These are phyloP conservation scores for Tiaroga cobitis DNA, from an alignment of 2,797 vertebrate species.

Conservation along the genomic window DNA sequence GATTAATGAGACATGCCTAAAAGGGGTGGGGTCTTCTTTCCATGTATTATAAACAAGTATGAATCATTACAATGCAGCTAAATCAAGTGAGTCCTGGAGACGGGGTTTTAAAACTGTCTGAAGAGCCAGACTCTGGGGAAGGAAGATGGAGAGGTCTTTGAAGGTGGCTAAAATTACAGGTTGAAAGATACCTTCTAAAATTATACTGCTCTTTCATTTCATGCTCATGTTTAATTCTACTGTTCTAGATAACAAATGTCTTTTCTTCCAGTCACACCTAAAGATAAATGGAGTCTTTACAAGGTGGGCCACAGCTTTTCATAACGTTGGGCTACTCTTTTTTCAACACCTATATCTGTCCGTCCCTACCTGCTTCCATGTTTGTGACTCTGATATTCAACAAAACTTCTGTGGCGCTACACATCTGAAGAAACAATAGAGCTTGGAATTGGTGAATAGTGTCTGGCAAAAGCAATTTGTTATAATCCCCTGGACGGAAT, in stretches of 20 bases:
- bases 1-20: constrained; percentile 7
- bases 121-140: constrained; percentile 53
- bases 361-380: not conserved
- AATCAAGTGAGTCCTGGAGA: constrained; percentile 47
- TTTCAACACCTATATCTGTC: constrained; percentile 63
- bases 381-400: constrained; percentile 1
- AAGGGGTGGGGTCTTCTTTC: constrained; percentile 13
- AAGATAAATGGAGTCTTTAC: constrained; percentile 81
- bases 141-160: constrained; percentile 72
- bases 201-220: constrained; percentile 86
- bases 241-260: constrained; percentile 81
- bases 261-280: constrained; percentile 75
- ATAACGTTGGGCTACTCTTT: constrained; percentile 80
- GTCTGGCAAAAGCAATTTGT: not conserved
- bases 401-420: not conserved
- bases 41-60: constrained; percentile 47
- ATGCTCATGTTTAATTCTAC: constrained; percentile 86
- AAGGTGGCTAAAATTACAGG: constrained; percentile 83
- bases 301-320: constrained; percentile 79
- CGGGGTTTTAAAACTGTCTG: constrained; percentile 52
- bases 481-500: not conserved
- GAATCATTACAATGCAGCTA: constrained; percentile 44
- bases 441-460: constrained; percentile 1
- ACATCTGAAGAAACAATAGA: constrained; percentile 23
- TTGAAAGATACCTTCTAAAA: constrained; percentile 87